Conservation (phyloP, 1,140 invertebrate genomes). For the Drosophila tristis region DNA sequence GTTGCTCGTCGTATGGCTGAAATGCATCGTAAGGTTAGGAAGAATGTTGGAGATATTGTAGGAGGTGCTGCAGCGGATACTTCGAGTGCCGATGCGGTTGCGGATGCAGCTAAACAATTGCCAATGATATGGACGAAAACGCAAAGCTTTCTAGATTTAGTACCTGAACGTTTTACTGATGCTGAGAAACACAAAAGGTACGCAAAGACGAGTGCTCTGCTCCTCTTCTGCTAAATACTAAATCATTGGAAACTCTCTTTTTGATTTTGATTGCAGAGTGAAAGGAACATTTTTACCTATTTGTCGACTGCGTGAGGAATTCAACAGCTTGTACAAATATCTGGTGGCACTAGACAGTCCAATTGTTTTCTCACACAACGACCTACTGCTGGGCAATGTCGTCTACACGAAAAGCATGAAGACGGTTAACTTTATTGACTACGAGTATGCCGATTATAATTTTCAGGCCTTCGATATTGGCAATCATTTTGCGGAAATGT, state of each 20-base stretch:
- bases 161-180: slow-evolving; percentile 88
- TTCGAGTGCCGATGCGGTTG: background rate
- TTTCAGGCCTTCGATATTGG: slow-evolving; percentile 98
- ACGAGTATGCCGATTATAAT: slow-evolving; percentile 97
- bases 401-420: slow-evolving; percentile 91
- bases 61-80: no score
- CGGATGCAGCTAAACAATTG: slow-evolving; percentile 61
- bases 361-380: slow-evolving; percentile 99
- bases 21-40: slow-evolving; percentile 88
- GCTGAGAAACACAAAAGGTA: slow-evolving; percentile 88
- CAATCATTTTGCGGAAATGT: slow-evolving; percentile 99
- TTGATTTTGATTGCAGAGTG: slow-evolving; percentile 86
- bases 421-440: slow-evolving; percentile 97
- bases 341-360: slow-evolving; percentile 89
- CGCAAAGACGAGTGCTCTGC: background rate
- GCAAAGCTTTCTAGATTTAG: slow-evolving; percentile 89
- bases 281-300: slow-evolving; percentile 88
- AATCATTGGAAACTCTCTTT: background rate
- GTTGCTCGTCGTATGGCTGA: slow-evolving; percentile 92
- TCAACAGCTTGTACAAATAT: slow-evolving; percentile 88
- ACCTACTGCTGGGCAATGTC: slow-evolving; percentile 97
- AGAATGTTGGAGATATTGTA: slow-evolving; percentile 13
- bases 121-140: slow-evolving; percentile 91
- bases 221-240: background rate
- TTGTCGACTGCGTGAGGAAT: slow-evolving; percentile 88